Evolutionary conservation across 35 echinoderm and acorn worm genomes (phyloP), one percentile per base, ranked within the genome.

Genomic region (Ptychodera flava): DNA sequence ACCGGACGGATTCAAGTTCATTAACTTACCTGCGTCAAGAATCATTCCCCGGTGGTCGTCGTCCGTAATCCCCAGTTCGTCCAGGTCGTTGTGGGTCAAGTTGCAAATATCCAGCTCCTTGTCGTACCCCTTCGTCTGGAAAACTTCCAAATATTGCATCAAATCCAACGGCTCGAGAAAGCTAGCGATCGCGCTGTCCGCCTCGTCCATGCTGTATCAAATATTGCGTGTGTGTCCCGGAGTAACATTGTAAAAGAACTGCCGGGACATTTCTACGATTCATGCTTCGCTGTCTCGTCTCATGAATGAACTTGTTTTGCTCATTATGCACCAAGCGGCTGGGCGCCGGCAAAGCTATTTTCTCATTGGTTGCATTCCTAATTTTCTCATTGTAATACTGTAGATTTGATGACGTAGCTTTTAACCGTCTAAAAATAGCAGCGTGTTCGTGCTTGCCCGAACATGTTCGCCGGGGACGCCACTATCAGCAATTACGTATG

Each of bases 41-140:
- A 94, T 87, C 16, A 86, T 81, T 76, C 64, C 76, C n/a, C 92
- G 85, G 78, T 94, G 88, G 16, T 80, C 89, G 15, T 36, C 45
- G 78, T 94, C 38, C 28, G 38, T 77, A 38, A 94, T 94, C 31
- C 82, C 86, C 88, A 94, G 87, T 29, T 90, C 88, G 83, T 85
- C 83, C 80, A 94, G 78, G 84, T 91, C 89, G 16, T 83, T 81
- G 35, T 83, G 80, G 75, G 85, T 78, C 36, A 94, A 79, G 0
- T 28, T 80, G 53, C 80, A 79, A 79, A 94, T 88, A 88, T 94
- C 92, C 36, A 79, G 90, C 81, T 94, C 92, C 34, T 88, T 86
- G 79, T 94, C 92, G 36, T 89, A 94, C 80, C 92, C 92, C 87
- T 94, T 94, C 64, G 84, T 94, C 79, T 91, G 85, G 78, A 94